Evolutionary conservation across 1,140 invertebrate genomes (phyloP), one percentile per base, ranked within the genome.

Genomic region (Drosophila carrolli): DNA sequence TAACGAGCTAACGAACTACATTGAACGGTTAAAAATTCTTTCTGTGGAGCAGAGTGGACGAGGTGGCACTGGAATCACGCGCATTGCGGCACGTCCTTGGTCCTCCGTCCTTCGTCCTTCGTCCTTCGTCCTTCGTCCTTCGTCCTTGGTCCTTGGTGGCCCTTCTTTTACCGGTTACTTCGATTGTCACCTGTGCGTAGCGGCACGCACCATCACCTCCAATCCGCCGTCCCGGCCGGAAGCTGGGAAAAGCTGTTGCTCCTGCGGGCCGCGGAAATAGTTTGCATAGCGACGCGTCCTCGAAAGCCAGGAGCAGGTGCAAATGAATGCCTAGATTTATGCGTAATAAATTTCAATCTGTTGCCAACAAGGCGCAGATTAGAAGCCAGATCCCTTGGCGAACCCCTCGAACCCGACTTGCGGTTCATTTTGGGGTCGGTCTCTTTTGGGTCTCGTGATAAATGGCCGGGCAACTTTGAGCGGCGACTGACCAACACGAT

Each of bases 271-370:
- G 44, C 53, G 66, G 53, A 76, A 88, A 89, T 88, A 88, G 83
- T 88, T 89, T 71, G 76, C 84, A 88, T 88, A 63, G 76, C 82
- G 55, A 47, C 23, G 78, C 82, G 78, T 78, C 14, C 38, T 41
- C 29, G 57, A 56, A 38, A 37, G 7, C 41, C 19, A 35, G 29
- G 59, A 75, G 43, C 83, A 91, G 88, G 88, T 91, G 82, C 81
- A 77, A 91, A 81, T 88, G 84, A 89, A 91, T 84, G 88, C 73
- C 78, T 76, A 84, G 88, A 91, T 91, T 91, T 91, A 91, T 90
- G 86, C 79, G 79, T 90, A 90, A 90, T 90, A 90, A 90, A 90
- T 91, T 91, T 91, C 88, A 91, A 91, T 91, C 88, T 91, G 83
- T 91, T 90, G 77, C 84, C 84, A 84, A 89, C 83, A 89, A 89